A percentile compares a stretch with the other conserved stretches of the same genome.
These are phyloP conservation scores for Callionymus lyra DNA, from an alignment of 2,113 vertebrate genomes.

Conservation along the genomic window DNA sequence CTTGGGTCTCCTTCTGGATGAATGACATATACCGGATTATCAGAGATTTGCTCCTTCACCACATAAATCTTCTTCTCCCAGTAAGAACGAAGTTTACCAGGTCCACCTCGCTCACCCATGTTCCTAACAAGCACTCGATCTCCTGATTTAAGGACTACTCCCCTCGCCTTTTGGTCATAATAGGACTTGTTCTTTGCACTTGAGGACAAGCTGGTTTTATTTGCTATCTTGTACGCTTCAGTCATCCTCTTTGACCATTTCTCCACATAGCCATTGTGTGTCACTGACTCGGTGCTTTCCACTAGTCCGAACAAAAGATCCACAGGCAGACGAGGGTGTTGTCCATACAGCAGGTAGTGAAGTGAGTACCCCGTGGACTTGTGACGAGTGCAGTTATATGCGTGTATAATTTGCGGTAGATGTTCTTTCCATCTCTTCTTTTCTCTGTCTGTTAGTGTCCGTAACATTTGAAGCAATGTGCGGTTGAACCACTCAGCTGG, in stretches of 20 bases:
- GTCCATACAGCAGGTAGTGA: not conserved
- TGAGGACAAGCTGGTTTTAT: not conserved
- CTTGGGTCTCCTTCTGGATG: too few relatives aligned
- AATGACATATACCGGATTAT: too few relatives aligned
- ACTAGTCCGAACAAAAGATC: not conserved
- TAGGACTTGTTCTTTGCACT: not conserved
- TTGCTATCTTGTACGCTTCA: not conserved
- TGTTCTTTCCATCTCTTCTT: not conserved
- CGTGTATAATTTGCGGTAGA: not conserved
- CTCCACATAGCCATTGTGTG: not conserved
- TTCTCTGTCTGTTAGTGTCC: not conserved
- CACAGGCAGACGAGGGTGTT: not conserved
- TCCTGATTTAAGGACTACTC: too few relatives aligned
- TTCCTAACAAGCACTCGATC: too few relatives aligned
- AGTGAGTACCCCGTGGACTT: not conserved
- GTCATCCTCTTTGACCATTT: conserved; percentile 1
- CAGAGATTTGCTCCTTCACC: too few relatives aligned
- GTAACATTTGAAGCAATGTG: not conserved
- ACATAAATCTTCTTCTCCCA: too few relatives aligned
- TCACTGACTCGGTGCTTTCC: not conserved
- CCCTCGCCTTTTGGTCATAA: too few relatives aligned
- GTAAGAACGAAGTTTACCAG: too few relatives aligned
- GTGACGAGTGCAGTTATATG: not conserved
- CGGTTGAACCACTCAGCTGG: not conserved
- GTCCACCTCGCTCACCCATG: too few relatives aligned